A percentile compares a stretch with the other conserved stretches of the same genome.
phyloP scores from a whole-genome alignment of 2,888 invertebrate genomes.

The Cerceris rybyensis region DNA sequence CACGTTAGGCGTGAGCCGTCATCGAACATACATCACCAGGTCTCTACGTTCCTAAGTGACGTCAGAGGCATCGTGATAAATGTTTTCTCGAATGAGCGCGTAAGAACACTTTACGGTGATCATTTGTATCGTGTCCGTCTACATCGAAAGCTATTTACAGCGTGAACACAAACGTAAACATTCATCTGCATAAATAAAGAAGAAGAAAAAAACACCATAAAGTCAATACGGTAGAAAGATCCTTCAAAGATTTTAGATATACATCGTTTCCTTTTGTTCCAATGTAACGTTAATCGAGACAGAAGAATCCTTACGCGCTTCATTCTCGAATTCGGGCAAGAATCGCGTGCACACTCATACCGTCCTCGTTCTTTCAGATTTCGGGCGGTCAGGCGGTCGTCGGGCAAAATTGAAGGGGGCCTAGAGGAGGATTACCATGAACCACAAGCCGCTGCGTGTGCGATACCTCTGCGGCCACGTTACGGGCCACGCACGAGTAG shows the following conservation, averaged over 20 bases:
- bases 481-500: conserved; percentile 89
- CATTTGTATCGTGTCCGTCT: conserved; percentile 20
- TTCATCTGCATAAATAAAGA: conserved; percentile 8
- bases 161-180: conserved; percentile 25
- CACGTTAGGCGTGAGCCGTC: conserved; percentile 65
- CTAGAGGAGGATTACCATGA: conserved; percentile 87
- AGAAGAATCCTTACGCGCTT: conserved; percentile 47
- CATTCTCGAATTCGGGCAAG: conserved; percentile 60
- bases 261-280: background rate
- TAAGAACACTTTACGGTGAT: conserved; percentile 30
- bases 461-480: conserved; percentile 88
- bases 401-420: conserved; percentile 75
- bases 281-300: background rate
- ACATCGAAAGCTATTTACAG: conserved; percentile 56
- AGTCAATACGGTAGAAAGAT: background rate
- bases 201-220: conserved; percentile 9
- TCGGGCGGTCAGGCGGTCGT: conserved; percentile 77
- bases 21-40: conserved; percentile 58
- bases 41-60: conserved; percentile 67
- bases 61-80: conserved; percentile 43
- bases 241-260: background rate
- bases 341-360: conserved; percentile 60
- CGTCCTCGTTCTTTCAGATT: conserved; percentile 48
- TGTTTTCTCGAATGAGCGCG: conserved; percentile 53
- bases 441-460: conserved; percentile 89